phyloP scores from a whole-genome alignment of 2,113 vertebrate genomes.

The Pseudopipra pipra region DNA sequence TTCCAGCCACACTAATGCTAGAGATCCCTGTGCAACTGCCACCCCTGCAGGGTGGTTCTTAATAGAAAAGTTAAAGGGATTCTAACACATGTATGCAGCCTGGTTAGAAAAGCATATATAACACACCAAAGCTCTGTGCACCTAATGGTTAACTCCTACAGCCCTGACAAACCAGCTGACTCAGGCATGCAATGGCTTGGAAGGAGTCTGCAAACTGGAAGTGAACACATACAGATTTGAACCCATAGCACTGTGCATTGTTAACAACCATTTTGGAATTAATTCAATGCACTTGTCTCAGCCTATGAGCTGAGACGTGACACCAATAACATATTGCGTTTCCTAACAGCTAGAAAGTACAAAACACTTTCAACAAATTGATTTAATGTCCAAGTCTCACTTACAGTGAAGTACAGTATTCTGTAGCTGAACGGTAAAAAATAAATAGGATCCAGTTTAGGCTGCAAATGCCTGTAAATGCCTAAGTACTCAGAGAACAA shows the following conservation, averaged over 20 bases:
- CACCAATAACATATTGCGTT: not conserved
- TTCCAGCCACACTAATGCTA: not conserved
- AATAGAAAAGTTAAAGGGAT: not conserved
- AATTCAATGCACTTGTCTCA: not conserved
- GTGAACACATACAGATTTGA: not conserved
- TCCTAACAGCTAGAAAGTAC: not conserved
- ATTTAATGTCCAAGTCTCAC: not conserved
- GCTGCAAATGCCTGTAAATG: not conserved
- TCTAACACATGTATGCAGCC: not conserved
- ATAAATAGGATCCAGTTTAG: not conserved
- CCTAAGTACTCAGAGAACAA: not conserved
- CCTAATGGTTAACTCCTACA: not conserved
- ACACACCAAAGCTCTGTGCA: not conserved
- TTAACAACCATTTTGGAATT: not conserved
- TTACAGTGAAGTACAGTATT: not conserved
- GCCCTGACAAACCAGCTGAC: not conserved
- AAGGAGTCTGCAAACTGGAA: not conserved
- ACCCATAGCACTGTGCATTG: not conserved
- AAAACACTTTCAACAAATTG: not conserved
- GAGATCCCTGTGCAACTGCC: not conserved
- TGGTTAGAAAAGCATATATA: not conserved
- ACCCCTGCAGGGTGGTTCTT: not conserved
- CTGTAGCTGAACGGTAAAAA: not conserved
- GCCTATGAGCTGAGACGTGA: accelerated
- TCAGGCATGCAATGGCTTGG: not conserved